Evolutionary conservation across 2,888 invertebrate genomes (phyloP).

Genomic region (Thyatira batis): DNA sequence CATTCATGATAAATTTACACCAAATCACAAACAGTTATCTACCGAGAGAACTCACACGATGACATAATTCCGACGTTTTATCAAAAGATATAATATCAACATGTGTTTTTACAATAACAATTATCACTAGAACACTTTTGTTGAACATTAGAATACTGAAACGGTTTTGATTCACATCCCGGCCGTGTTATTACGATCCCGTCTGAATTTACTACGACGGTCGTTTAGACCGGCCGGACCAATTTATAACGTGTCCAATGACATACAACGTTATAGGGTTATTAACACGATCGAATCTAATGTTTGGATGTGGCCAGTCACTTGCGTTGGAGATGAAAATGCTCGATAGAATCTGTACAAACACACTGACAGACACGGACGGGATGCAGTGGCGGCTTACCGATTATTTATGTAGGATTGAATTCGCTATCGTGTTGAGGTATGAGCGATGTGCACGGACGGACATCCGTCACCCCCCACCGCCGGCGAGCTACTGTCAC

Average conservation of each 20-base stretch:
- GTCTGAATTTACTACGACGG: slow-evolving; percentile 15
- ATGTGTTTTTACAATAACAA: not conserved
- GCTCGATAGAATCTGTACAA: slow-evolving; percentile 25
- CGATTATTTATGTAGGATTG: slow-evolving; percentile 69
- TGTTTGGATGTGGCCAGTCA: slow-evolving; percentile 44
- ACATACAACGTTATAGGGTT: slow-evolving; percentile 30
- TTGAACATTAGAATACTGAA: not conserved
- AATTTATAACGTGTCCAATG: slow-evolving; percentile 34
- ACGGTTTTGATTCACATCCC: slow-evolving; percentile 8
- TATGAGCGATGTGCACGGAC: slow-evolving; percentile 65
- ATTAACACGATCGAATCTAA: slow-evolving; percentile 43
- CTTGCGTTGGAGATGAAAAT: slow-evolving; percentile 27
- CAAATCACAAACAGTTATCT: not conserved
- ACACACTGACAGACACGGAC: slow-evolving; percentile 34
- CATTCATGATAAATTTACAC: not conserved
- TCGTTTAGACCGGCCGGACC: slow-evolving; percentile 14
- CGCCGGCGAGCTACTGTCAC: slow-evolving; percentile 59
- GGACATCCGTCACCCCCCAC: slow-evolving; percentile 78
- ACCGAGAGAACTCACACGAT: not conserved
- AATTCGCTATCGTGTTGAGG: slow-evolving; percentile 71
- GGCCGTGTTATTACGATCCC: slow-evolving; percentile 16
- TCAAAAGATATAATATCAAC: not conserved
- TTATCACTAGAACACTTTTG: not conserved
- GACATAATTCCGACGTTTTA: not conserved
- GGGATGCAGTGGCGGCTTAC: slow-evolving; percentile 19